Conservation (phyloP, 2,888 invertebrate genomes). For the Agapostemon virescens region DNA sequence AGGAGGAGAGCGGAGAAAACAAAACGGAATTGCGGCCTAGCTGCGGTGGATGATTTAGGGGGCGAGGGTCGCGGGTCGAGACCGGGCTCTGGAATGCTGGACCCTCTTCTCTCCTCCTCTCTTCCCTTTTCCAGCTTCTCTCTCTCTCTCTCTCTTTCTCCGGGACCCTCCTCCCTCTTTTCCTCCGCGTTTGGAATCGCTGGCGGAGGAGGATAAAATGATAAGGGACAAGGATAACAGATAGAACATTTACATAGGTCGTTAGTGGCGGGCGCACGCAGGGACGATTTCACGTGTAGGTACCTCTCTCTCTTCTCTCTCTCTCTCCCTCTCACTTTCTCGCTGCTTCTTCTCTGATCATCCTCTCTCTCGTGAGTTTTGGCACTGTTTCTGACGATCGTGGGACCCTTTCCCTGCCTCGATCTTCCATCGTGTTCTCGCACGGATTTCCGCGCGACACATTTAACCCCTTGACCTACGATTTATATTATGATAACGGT, state of each 20-base stretch:
- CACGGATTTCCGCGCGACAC: constrained; percentile 24
- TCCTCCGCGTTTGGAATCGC: constrained; percentile 57
- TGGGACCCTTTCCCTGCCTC: constrained; percentile 44
- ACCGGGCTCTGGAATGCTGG: constrained; percentile 78
- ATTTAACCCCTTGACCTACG: too few species aligned
- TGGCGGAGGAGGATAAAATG: constrained; percentile 72
- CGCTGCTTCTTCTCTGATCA: neutral
- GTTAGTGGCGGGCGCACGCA: constrained; percentile 74
- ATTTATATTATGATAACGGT: too few species aligned
- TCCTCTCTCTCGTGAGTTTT: constrained; percentile 30
- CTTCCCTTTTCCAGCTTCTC: constrained; percentile 29
- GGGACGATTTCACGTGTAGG: constrained; percentile 45
- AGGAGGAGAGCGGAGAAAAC: constrained; percentile 74
- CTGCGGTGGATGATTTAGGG: constrained; percentile 80
- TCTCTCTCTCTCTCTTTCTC: neutral
- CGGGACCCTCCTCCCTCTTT: constrained; percentile 50
- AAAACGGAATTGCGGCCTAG: constrained; percentile 80
- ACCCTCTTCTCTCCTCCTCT: constrained; percentile 58
- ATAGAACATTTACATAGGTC: constrained; percentile 78
- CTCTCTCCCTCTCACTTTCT: neutral
- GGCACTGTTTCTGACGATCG: constrained; percentile 51
- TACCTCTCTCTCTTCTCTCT: neutral
- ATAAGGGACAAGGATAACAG: constrained; percentile 79
- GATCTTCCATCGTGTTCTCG: constrained; percentile 33
- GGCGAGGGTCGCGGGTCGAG: constrained; percentile 80